Evolutionary conservation across 92 coral and sea anemone species (phyloP), one percentile per base, ranked within the genome.

Genomic region (Epizoanthus stellaris): DNA sequence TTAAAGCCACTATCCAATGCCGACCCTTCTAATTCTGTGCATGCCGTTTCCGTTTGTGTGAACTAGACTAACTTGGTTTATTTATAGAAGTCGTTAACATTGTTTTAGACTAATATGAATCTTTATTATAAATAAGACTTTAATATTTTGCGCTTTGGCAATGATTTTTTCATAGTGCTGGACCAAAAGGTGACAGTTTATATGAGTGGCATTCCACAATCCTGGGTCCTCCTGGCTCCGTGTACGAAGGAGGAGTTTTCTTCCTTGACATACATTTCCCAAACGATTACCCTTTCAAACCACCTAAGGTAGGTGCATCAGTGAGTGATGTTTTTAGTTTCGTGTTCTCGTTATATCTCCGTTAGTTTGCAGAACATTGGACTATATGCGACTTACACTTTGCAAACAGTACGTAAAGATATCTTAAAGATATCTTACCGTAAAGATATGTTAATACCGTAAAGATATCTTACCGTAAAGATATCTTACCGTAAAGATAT

Each of bases 211-310:
- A 92, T 73, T 95, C 98, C 1, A 96, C 98, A 17, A 94, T 96
- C 74, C 95, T 96, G 40, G 98, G 98, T 52, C 98, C 98, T 3
- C 98, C 98, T 0, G 96, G 95, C 16, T 96, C 98, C 10, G 98
- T 94, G 2, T 96, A 96, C 71, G 98, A 94, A 39, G 92, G 95
- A 59, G 98, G 98, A 70, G 96, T 96, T 4, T 96, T 94, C 82
- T 96, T 96, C 77, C 96, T 96, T 14, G 98, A 96, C 73, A 96
- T 96, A 3, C 98, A 96, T 69, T 96, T 96, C 67, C 98, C 98
- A 17, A 84, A 89, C 12, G 98, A 96, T 88, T 96, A 96, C 62
- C 98, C 98, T 25, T 96, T 94, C 76, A 96, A 96, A 88, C 98
- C 98, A 39, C 98, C 98, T 54, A 96, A 96, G 98, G 98, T 96